Base-by-base conservation (phyloP, 2,113 vertebrate species). In the Stigmatopora nigra region DNA sequence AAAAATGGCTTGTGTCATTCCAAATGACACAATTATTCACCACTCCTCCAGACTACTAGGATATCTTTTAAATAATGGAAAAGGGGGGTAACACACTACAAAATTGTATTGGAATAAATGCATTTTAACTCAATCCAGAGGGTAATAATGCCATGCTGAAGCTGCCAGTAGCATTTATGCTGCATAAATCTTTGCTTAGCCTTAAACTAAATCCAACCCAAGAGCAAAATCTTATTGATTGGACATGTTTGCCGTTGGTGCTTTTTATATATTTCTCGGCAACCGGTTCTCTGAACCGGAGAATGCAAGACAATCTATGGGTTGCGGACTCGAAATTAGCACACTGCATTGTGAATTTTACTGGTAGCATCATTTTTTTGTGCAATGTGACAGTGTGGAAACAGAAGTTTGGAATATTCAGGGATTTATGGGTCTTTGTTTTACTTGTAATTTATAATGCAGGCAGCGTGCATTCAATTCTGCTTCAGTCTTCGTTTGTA, bases 1-100 rank as follows among this genome's bases (percentile, higher is more conserved):
- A 3, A 59, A 82, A 82, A 77, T 80, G 63, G 1, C 68, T 61
- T 61, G 75, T 83, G 72, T 77, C 61, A 64, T 80, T 65, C 71
- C 76, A 72, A 75, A 57, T 85, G 46, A 75, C 59, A 64, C 74
- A 70, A 73, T 64, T 56, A 61, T 45, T 44, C 36, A 52, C 49
- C 64, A 64, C 44, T 68, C 56, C 58, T 58, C 5, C 63, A 64
- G 61, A 64, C 61, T 53, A 64, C 35, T 56, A 72, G 67, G 56
- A 70, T 67, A 48, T 64, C 72, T 55, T 47, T 71, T 66, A 64
- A 20, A 47, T 56, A 71, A 59, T 9, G 6, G 6, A 3, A 4
- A 7, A 59, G n/a, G 62, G 62, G n/a, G 62, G 62, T 61, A 3
- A 19, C 31, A 46, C 17, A 41, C 61, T 3, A n/a, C 51, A 45